Conservation (phyloP, 2,797 vertebrate genomes). For the Odontamblyopus lacepedii region DNA sequence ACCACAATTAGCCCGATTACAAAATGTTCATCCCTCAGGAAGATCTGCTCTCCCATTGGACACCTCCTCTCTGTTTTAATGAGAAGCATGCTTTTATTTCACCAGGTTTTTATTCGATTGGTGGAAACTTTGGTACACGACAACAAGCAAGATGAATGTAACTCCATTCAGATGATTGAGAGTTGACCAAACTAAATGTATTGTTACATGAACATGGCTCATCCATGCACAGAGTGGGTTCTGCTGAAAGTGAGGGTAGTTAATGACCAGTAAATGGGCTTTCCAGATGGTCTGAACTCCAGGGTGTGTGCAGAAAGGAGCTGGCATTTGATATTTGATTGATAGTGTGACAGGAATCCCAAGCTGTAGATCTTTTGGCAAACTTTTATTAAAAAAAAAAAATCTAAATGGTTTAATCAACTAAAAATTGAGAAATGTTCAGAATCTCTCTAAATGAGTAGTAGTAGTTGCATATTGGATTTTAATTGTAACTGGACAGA, state of each 20-base stretch:
- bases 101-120: background rate
- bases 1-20: slow-evolving; percentile 72
- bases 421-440: background rate
- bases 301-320: slow-evolving; percentile 46
- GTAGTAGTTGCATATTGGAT: no score
- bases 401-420: background rate
- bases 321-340: slow-evolving; percentile 60
- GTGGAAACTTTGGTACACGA: slow-evolving; percentile 32
- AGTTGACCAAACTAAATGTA: slow-evolving; percentile 38
- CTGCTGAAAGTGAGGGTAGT: slow-evolving; percentile 34
- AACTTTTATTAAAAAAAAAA: background rate
- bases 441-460: background rate
- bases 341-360: slow-evolving; percentile 51
- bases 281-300: slow-evolving; percentile 69
- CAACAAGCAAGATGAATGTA: background rate
- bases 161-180: slow-evolving; percentile 19
- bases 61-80: slow-evolving; percentile 35
- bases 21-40: slow-evolving; percentile 58
- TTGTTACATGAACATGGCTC: slow-evolving; percentile 32
- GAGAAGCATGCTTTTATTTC: background rate
- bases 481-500: background rate
- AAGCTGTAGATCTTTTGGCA: background rate
- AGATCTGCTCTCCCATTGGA: slow-evolving; percentile 51
- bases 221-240: slow-evolving; percentile 19
- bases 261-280: slow-evolving; percentile 60